Evolutionary conservation across 2,888 invertebrate genomes (phyloP).

Genomic region (Spisula solida): DNA sequence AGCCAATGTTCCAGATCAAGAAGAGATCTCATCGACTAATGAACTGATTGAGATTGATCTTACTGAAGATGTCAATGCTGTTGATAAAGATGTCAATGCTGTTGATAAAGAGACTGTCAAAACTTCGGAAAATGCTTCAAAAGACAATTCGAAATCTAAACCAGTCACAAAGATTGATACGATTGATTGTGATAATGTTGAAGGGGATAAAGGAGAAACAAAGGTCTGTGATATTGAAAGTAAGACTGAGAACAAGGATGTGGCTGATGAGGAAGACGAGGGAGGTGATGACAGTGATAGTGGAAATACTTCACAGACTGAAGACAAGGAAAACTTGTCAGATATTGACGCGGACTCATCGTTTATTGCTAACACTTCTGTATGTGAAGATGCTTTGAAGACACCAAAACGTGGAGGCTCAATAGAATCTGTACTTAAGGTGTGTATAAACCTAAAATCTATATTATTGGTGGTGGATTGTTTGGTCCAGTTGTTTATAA

Average conservation of each 20-base stretch:
- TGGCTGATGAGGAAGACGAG: conserved; percentile 14
- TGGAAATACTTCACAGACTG: conserved; percentile 36
- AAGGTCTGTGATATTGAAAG: conserved; percentile 9
- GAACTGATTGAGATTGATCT: conserved; percentile 78
- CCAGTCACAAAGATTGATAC: neutral
- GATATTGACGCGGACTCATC: conserved; percentile 53
- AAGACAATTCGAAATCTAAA: neutral
- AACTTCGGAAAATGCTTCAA: neutral
- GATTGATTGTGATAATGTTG: neutral
- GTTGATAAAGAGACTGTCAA: neutral
- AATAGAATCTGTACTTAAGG: conserved; percentile 53
- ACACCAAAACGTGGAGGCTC: conserved; percentile 65
- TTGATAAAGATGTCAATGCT: neutral
- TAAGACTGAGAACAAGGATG: neutral
- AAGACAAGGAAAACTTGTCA: conserved; percentile 51
- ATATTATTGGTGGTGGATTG: too few relatives aligned
- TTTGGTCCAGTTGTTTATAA: too few relatives aligned
- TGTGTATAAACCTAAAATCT: neutral
- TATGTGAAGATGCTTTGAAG: conserved; percentile 69
- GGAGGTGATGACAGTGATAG: conserved; percentile 21
- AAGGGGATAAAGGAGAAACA: neutral
- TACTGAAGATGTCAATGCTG: conserved; percentile 58
- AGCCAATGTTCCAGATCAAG: conserved; percentile 56
- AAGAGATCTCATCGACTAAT: conserved; percentile 82
- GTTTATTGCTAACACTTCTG: conserved; percentile 66